Conservation (phyloP, 2,113 vertebrate genomes). For the Miniopterus natalensis region DNA sequence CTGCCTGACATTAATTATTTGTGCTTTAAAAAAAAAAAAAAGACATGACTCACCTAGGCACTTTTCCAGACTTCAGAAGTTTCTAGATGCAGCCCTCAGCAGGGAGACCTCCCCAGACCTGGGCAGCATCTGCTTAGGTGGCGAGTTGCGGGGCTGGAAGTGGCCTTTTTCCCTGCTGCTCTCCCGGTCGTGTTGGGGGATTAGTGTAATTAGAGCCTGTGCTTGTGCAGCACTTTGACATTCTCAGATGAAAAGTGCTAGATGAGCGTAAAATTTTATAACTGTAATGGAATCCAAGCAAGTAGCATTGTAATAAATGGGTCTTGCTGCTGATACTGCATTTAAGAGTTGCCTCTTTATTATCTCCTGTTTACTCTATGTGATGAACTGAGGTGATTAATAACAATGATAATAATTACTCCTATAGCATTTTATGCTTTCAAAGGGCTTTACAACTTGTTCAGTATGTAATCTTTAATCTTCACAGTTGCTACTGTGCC, state of each 20-base stretch:
- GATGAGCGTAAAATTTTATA: conserved; percentile 84
- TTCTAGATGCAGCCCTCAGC: background rate
- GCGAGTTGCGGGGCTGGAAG: background rate
- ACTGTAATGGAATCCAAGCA: conserved; percentile 69
- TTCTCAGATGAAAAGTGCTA: conserved; percentile 81
- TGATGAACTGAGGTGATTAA: conserved; percentile 81
- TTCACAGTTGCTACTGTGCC: conserved; percentile 17
- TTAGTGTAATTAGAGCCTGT: conserved; percentile 74
- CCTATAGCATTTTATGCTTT: conserved; percentile 67
- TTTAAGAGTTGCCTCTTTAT: conserved; percentile 77
- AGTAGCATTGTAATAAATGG: conserved; percentile 74
- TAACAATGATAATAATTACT: conserved; percentile 82
- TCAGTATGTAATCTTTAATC: conserved; percentile 79
- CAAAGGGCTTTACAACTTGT: conserved; percentile 72
- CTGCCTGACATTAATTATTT: background rate
- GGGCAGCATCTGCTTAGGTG: background rate
- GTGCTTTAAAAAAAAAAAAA: background rate
- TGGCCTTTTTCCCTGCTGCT: conserved; percentile 1
- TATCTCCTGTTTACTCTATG: conserved; percentile 77
- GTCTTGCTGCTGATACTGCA: conserved; percentile 76
- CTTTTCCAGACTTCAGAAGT: background rate
- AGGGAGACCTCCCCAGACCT: background rate
- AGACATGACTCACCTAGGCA: background rate
- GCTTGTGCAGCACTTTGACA: conserved; percentile 73
- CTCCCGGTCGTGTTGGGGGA: background rate